Evolutionary conservation across 2,113 vertebrate species (phyloP), one percentile per base, ranked within the genome.

Genomic region (Hyaena hyaena): DNA sequence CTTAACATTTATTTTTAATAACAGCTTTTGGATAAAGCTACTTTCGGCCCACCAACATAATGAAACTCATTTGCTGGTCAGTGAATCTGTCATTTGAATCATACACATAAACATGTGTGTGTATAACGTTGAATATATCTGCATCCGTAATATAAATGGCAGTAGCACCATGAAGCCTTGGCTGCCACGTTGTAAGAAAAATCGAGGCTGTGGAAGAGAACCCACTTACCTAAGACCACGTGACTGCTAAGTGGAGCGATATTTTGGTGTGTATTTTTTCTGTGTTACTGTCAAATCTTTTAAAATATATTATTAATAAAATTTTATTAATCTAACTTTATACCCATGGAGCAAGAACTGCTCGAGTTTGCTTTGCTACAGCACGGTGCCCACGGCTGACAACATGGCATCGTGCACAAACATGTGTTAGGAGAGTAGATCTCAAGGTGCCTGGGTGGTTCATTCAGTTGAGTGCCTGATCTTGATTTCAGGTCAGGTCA

Each of bases 211-310:
- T 9, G 1, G 17, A 58, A 45, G 73, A 1, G 39, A 8, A 19
- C 66, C 21, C 0, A 0, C 5, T 15, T 4, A 6, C 16, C 15
- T 23, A 1, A 17, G 14, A 12, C 39, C 4, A 0, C 0, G 3
- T 15, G 73, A 45, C 39, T 39, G 12, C 39, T 23, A 43, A 15
- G 39, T 5, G 4, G 15, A 17, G 23, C 3, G 7, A 26, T 7
- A 14, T 31, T 61, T 48, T 48, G 2, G 16, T 23, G 19, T 11
- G 26, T 66, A 2, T 12, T 69, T 86, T 39, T 68, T 45, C 28
- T 31, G 10, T 39, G n/a, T n/a, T 68, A 2, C 35, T 15, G 79
- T 39, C 73, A 76, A n/a, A 11, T 58, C 43, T 14, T 91, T 91
- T 16, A 17, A 76, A 50, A 48, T 28, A 17, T 3, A 19, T 24